Evolutionary conservation across 2,113 vertebrate genomes (phyloP).

Genomic region (Scalopus aquaticus): DNA sequence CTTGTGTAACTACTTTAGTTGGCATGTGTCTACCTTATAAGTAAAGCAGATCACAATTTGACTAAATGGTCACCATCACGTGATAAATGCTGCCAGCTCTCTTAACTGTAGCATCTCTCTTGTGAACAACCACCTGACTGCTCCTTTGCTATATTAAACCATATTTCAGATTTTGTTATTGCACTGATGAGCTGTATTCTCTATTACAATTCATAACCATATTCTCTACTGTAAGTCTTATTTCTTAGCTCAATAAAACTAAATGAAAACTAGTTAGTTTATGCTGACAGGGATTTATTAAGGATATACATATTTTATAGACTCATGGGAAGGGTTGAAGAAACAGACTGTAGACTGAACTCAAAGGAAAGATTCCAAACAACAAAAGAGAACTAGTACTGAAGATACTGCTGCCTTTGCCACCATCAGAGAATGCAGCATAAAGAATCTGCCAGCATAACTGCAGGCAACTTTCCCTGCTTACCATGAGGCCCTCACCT

Average conservation of each 20-base stretch:
- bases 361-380: not conserved
- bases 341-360: not conserved
- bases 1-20: not conserved
- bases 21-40: not conserved
- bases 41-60: not conserved
- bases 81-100: not conserved
- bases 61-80: not conserved
- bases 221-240: not conserved
- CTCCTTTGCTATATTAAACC: not conserved
- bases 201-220: not conserved
- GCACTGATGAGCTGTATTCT: not conserved
- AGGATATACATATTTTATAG: not conserved
- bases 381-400: not conserved
- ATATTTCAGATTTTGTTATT: not conserved
- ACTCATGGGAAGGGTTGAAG: not conserved
- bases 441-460: not conserved
- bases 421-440: not conserved
- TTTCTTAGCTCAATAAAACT: not conserved
- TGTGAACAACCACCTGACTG: not conserved
- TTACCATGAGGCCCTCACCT: fast-evolving
- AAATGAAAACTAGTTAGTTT: not conserved
- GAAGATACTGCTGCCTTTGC: not conserved
- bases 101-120: not conserved
- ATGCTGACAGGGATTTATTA: not conserved
- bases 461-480: fast-evolving